phyloP scores from a whole-genome alignment of 1,140 invertebrate species.

The Apis dorsata region DNA sequence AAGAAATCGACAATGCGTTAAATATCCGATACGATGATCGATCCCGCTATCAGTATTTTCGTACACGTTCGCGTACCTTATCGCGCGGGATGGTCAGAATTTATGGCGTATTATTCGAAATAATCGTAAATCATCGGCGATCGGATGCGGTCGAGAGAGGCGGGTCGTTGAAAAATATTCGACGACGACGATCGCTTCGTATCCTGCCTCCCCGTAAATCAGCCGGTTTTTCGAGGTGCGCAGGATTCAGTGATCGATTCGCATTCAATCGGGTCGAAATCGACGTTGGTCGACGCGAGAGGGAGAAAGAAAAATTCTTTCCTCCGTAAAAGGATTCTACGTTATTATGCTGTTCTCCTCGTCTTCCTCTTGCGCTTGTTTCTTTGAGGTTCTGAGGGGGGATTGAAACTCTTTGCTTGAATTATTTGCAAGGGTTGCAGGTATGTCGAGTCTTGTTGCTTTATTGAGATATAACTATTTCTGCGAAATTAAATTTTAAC shows the following conservation, averaged over 20 bases:
- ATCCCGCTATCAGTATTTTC: conserved; percentile 9
- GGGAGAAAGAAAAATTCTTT: conserved; percentile 36
- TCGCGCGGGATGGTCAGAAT: background rate
- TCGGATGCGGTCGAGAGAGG: background rate
- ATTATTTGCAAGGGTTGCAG: background rate
- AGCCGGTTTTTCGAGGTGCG: conserved; percentile 37
- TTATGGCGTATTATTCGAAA: conserved; percentile 42
- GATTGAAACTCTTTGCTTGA: background rate
- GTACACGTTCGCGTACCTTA: conserved; percentile 5
- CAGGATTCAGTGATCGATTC: conserved; percentile 37
- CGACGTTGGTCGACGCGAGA: background rate
- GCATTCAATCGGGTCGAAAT: conserved; percentile 31
- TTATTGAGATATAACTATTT: no score
- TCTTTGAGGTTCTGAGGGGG: background rate
- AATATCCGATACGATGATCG: background rate
- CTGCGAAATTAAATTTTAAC: no score
- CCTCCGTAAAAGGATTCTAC: conserved; percentile 28
- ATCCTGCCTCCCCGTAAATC: conserved; percentile 42
- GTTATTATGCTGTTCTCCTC: no score
- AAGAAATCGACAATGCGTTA: background rate
- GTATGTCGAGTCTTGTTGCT: no score
- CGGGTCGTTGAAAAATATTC: conserved; percentile 34
- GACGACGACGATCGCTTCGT: background rate
- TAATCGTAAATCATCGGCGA: conserved; percentile 21
- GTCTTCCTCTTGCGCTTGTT: background rate